A percentile compares a stretch with the other conserved stretches of the same genome.
These are phyloP conservation scores for Centropus unirufus DNA, from an alignment of 2,113 vertebrate genomes.

Conservation along the genomic window DNA sequence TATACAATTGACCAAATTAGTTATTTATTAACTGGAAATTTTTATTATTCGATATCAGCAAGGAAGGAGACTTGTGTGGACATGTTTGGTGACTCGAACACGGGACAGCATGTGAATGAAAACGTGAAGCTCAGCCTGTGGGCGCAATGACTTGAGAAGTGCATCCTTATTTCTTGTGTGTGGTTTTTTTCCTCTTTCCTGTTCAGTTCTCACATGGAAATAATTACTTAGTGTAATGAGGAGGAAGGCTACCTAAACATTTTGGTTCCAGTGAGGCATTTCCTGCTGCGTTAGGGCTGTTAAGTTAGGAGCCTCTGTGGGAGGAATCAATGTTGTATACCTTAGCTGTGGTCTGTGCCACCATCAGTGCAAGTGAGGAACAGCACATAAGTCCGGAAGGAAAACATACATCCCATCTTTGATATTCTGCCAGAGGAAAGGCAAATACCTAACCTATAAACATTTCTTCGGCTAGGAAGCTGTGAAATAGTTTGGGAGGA, in stretches of 20 bases:
- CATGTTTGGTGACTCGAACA: background rate
- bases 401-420: background rate
- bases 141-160: background rate
- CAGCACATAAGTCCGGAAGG: background rate
- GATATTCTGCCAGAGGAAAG: background rate
- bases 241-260: no score
- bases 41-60: background rate
- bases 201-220: background rate
- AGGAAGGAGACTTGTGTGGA: background rate
- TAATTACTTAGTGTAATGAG: background rate
- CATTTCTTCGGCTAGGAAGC: background rate
- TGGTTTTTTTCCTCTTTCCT: background rate
- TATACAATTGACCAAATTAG: background rate
- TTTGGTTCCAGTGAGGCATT: background rate
- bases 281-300: background rate
- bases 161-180: no score
- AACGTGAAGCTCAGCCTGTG: background rate
- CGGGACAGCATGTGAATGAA: background rate
- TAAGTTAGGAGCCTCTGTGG: rapidly evolving
- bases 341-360: background rate
- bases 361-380: background rate
- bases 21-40: background rate
- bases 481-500: background rate
- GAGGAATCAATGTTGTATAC: background rate
- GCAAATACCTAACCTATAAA: rapidly evolving